These are phyloP conservation scores for Pogonognathellus flavescens DNA, from an alignment of 1,140 invertebrate genomes.

Conservation along the genomic window DNA sequence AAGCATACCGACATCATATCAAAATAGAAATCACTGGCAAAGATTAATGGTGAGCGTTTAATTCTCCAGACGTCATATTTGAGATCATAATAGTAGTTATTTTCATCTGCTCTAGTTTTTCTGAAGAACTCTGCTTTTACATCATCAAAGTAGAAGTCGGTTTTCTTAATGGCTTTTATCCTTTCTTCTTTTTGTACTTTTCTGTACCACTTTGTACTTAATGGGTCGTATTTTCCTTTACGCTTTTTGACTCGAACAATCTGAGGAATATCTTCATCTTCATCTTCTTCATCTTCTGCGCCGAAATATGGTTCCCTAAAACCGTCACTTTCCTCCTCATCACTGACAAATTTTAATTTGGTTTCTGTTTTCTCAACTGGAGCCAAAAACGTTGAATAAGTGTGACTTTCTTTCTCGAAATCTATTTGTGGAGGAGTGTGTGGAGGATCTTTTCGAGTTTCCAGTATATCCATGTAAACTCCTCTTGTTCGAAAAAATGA, in stretches of 20 bases:
- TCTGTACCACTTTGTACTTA: not conserved
- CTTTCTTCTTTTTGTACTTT: not conserved
- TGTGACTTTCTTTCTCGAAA: not conserved
- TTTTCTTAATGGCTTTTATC: not conserved
- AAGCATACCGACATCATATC: not conserved
- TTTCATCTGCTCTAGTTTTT: not conserved
- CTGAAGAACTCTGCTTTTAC: not conserved
- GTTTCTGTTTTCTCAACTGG: too few species aligned
- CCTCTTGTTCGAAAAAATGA: slow-evolving; percentile 33
- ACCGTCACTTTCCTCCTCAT: not conserved
- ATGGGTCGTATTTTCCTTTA: not conserved
- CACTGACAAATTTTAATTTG: too few species aligned
- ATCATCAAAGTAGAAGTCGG: slow-evolving; percentile 16
- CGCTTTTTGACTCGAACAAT: not conserved
- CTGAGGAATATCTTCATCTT: slow-evolving; percentile 1
- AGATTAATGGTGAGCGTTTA: slow-evolving; percentile 14
- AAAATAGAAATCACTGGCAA: slow-evolving; percentile 40
- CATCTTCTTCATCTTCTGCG: not conserved
- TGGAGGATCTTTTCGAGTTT: slow-evolving; percentile 38
- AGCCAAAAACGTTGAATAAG: too few species aligned
- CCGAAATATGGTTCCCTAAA: not conserved
- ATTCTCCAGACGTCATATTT: slow-evolving; percentile 46
- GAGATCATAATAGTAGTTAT: slow-evolving; percentile 43
- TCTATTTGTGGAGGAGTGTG: slow-evolving; percentile 53
- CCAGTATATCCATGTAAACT: slow-evolving; percentile 40